phyloP scores from a whole-genome alignment of 1,140 invertebrate species.

The Drosophila ficusphila region DNA sequence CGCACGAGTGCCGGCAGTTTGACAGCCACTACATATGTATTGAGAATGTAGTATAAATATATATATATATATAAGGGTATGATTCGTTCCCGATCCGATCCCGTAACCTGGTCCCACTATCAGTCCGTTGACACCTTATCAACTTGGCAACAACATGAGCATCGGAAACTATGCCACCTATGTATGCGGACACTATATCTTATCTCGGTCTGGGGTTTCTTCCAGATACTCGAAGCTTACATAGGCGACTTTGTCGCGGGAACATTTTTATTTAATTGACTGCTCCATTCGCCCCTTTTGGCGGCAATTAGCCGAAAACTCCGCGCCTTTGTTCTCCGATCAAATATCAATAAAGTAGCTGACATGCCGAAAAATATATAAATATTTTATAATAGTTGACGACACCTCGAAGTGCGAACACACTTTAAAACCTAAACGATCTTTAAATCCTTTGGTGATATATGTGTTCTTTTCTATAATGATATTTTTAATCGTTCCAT shows the following conservation, averaged over 20 bases:
- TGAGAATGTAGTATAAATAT: neutral
- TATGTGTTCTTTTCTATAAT: no score
- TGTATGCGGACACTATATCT: slow-evolving; percentile 57
- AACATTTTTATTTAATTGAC: slow-evolving; percentile 35
- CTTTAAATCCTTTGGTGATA: neutral
- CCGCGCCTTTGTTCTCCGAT: slow-evolving; percentile 19
- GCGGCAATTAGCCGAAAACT: slow-evolving; percentile 22
- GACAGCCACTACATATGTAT: slow-evolving; percentile 3
- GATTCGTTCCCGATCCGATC: neutral
- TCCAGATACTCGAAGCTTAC: slow-evolving; percentile 30
- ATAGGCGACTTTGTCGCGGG: neutral
- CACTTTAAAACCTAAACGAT: slow-evolving; percentile 8
- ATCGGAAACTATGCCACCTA: slow-evolving; percentile 47
- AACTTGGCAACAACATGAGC: slow-evolving; percentile 52
- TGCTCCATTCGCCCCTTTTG: neutral
- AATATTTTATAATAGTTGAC: slow-evolving; percentile 12
- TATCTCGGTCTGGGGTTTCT: slow-evolving; percentile 39
- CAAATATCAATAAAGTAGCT: slow-evolving; percentile 42
- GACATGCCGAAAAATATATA: slow-evolving; percentile 25
- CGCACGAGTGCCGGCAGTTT: slow-evolving; percentile 18
- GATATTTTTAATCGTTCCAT: no score
- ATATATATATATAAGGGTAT: slow-evolving; percentile 5
- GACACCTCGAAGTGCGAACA: slow-evolving; percentile 10
- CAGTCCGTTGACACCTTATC: slow-evolving; percentile 42
- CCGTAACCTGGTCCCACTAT: slow-evolving; percentile 23